Evolutionary conservation across 2,888 invertebrate species (phyloP), one percentile per base, ranked within the genome.

Genomic region (Steinernema scapterisci): DNA sequence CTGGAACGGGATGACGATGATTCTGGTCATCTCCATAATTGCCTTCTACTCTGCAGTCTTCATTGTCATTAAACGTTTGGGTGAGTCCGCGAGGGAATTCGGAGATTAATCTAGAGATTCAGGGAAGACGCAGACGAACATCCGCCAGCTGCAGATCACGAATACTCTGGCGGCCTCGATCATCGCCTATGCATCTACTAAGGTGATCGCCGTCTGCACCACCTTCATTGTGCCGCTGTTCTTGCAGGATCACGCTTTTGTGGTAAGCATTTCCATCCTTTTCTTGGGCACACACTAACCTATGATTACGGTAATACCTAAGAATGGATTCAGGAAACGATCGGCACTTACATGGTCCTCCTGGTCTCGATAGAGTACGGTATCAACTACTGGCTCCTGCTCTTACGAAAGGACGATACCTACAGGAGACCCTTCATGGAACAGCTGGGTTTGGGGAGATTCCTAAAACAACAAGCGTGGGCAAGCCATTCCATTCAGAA

Each of bases 401-500:
- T 63, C 31, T 5, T 63, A 2, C 21, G 63, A 2, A 63, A 31
- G 38, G 63, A 63, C 16, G 63, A 63, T 31, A 63, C 63, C 27
- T 63, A 63, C 63, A 63, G 63, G n/a, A 63, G 31, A 31, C 25
- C 63, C 16, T 63, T 63, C 31, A 27, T 63, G 63, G 63, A 63
- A n/a, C 63, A 63, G 63, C 27, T 63, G 31, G 31, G 63, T 6
- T 38, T 16, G 7, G 7, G 63, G 2, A 31, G 27, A 31, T 13
- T 27, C 7, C 25, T 31, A 2, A 13, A 13, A 31, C 9, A 63
- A 31, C 11, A 63, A 16, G 38, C 27, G 3, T 63, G 63, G 63
- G 5, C 31, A 5, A 63, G 31, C 27, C 31, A 63, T 48, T 48
- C 48, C 9, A 38, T 38, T 38, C 38, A 38, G 38, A 38, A 9